Base-by-base conservation (phyloP, 2,888 invertebrate species). In the Bugulina stolonifera region DNA sequence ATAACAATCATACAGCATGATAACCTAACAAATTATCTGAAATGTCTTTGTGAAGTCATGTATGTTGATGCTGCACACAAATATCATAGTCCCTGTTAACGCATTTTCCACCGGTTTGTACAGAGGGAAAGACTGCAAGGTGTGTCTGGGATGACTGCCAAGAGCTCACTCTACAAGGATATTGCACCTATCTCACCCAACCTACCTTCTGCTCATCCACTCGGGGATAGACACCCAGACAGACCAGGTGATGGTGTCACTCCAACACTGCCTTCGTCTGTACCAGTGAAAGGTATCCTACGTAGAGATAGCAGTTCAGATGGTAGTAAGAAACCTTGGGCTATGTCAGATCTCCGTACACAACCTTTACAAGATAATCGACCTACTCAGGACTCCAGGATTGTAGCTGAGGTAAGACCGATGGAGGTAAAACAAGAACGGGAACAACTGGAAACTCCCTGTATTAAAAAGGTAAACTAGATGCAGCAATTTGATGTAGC, bases 191-290 rank as follows among this genome's bases (percentile, higher is more conserved):
- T 64, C 5, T 64, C 64, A 32, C 64, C 64, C 27, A 64, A 64
- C 64, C 5, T 57, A 5, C 25, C 57, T n/a, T 10, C 52, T 52
- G 10, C 10, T 14, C 25, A 22, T n/a, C 34, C 27, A 25, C 34
- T n/a, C 5, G 14, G 14, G 3, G 32, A 64, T 32, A 32, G 29
- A 34, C 10, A 27, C 3, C 2, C 64, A 14, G 25, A 22, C 32
- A 27, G 14, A 32, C 32, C 27, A 14, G 18, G 25, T 27, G 27
- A 22, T 14, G 2, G 10, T 2, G 2, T 10, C 2, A 10, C 64
- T n/a, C 72, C 72, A 3, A 14, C 73, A 18, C 29, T 69, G 35
- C 34, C 34, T 73, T n/a, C n/a, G n/a, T 73, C 29, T 71, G 73
- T 32, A 10, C 64, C 64, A 32, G 35, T 72, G 71, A 23, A 34